Conservation (phyloP, 2,113 vertebrate genomes). For the Craseonycteris thonglongyai region DNA sequence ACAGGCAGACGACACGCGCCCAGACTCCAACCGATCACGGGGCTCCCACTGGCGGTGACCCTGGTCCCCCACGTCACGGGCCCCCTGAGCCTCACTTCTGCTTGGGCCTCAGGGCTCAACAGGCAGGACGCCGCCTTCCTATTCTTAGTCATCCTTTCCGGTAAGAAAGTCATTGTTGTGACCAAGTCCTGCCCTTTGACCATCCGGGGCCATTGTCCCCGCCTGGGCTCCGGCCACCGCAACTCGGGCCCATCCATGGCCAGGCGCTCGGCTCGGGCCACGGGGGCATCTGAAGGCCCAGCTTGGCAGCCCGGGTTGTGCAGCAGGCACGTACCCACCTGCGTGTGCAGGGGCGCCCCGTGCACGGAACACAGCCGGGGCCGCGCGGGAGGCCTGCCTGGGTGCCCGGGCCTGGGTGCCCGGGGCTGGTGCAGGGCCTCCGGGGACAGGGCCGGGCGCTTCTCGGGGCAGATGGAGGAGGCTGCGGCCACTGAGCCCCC, state of each 20-base stretch:
- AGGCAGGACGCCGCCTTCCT: neutral
- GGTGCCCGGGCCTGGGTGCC: too few relatives aligned
- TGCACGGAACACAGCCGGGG: neutral
- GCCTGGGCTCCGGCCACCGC: neutral
- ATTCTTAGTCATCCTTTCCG: neutral
- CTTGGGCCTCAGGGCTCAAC: neutral
- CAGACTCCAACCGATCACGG: neutral
- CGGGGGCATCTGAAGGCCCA: neutral
- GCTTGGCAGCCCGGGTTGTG: neutral
- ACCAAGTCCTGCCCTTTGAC: neutral
- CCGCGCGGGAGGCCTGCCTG: neutral
- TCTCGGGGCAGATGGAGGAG: neutral
- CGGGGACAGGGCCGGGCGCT: neutral
- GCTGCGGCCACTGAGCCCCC: neutral
- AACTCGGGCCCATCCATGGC: neutral
- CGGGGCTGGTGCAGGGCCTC: neutral
- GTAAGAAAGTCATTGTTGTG: neutral
- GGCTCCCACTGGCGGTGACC: neutral
- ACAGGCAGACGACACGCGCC: neutral
- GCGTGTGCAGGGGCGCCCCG: neutral
- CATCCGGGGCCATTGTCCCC: neutral
- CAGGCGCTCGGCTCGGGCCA: neutral
- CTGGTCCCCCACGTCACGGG: neutral
- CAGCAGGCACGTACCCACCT: slow-evolving; percentile 22
- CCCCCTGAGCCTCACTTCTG: neutral